Evolutionary conservation across 1,140 invertebrate genomes (phyloP).

Genomic region (Drosophila miranda): DNA sequence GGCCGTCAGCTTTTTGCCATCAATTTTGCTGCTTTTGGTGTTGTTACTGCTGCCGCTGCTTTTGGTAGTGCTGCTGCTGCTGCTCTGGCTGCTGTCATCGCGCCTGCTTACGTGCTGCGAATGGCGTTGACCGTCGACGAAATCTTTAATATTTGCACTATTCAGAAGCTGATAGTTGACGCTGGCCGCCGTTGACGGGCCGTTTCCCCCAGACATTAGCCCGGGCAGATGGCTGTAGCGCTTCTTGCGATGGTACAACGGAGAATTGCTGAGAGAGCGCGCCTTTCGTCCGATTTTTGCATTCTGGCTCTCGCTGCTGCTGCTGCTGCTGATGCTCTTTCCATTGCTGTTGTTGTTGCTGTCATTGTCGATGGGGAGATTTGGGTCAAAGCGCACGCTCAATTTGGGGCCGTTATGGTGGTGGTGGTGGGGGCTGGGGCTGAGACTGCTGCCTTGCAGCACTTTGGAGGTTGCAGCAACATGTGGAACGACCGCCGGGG

Average conservation of each 20-base stretch:
- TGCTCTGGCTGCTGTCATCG: constrained; percentile 56
- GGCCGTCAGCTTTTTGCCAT: constrained; percentile 66
- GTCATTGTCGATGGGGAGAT: constrained; percentile 69
- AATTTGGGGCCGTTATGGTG: constrained; percentile 56
- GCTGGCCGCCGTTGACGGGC: constrained; percentile 46
- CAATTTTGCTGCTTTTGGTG: constrained; percentile 56
- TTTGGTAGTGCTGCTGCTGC: constrained; percentile 10
- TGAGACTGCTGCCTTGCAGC: constrained; percentile 41
- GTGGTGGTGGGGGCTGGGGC: constrained; percentile 21
- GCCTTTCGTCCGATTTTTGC: constrained; percentile 64
- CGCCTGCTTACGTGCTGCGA: constrained; percentile 78
- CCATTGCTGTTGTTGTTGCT: constrained; percentile 53
- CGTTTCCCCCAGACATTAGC: constrained; percentile 60
- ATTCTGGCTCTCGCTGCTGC: constrained; percentile 43
- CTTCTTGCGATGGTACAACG: constrained; percentile 69
- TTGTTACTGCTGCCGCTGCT: constrained; percentile 48
- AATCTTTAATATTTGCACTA: constrained; percentile 64
- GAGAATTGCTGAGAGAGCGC: constrained; percentile 75
- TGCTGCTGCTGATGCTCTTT: constrained; percentile 24
- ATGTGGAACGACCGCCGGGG: constrained; percentile 20
- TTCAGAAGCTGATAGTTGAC: constrained; percentile 72
- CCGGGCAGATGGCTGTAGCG: constrained; percentile 71
- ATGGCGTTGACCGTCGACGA: constrained; percentile 67
- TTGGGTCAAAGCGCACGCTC: constrained; percentile 75
- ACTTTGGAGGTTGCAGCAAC: constrained; percentile 40